Conservation (phyloP, 2,888 invertebrate species). For the Hypena proboscidalis region DNA sequence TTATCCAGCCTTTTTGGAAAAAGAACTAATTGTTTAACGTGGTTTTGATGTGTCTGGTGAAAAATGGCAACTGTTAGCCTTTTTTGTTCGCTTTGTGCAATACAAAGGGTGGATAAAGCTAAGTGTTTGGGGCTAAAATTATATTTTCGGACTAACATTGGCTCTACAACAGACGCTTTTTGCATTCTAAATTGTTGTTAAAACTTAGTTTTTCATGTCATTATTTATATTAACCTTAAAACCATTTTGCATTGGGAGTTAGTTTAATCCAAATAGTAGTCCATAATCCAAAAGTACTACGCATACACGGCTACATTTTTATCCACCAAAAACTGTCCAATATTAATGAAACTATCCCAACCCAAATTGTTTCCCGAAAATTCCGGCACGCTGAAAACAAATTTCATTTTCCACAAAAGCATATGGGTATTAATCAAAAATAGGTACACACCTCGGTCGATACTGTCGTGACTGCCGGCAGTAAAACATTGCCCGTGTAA, state of each 20-base stretch:
- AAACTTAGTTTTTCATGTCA: too few relatives aligned
- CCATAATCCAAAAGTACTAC: too few relatives aligned
- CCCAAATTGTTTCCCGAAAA: slow-evolving; percentile 25
- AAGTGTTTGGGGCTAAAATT: too few relatives aligned
- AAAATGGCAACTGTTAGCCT: neutral
- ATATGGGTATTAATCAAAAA: slow-evolving; percentile 56
- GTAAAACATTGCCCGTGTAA: slow-evolving; percentile 72
- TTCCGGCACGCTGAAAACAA: slow-evolving; percentile 24
- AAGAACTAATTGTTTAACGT: slow-evolving; percentile 41
- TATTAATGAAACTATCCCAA: slow-evolving; percentile 13
- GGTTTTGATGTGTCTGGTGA: slow-evolving; percentile 24
- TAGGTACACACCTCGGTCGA: slow-evolving; percentile 67
- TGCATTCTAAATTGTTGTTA: too few relatives aligned
- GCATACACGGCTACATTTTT: too few relatives aligned
- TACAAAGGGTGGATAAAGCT: neutral
- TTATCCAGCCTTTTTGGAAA: slow-evolving; percentile 27
- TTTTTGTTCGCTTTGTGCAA: neutral
- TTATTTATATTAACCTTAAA: too few relatives aligned
- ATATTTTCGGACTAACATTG: too few relatives aligned
- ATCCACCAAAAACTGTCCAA: neutral
- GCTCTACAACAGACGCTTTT: too few relatives aligned
- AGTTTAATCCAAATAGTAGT: neutral
- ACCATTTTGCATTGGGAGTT: too few relatives aligned
- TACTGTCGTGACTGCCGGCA: slow-evolving; percentile 78
- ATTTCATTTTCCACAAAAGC: slow-evolving; percentile 23